These are phyloP conservation scores for Sebastes hopkinsi DNA, from an alignment of 2,797 vertebrate genomes.

Conservation along the genomic window DNA sequence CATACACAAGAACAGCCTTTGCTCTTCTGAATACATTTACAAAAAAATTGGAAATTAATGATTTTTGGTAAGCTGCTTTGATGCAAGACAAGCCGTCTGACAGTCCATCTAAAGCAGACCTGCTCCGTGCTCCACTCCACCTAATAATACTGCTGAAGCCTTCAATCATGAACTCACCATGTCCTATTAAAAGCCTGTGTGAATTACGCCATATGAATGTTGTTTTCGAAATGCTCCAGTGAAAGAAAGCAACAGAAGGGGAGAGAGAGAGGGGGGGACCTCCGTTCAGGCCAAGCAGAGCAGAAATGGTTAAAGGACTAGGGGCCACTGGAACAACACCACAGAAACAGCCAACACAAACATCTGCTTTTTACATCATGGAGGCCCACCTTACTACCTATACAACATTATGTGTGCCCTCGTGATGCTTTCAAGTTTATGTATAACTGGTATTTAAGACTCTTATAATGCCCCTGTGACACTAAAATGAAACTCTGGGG, in stretches of 20 bases:
- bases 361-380: conserved; percentile 79
- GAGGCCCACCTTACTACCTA: conserved; percentile 59
- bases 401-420: conserved; percentile 51
- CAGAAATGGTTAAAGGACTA: conserved; percentile 50
- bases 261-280: conserved; percentile 26
- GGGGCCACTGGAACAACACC: conserved; percentile 55
- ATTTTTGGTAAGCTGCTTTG: background rate
- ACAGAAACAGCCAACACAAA: conserved; percentile 63
- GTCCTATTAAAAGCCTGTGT: conserved; percentile 67
- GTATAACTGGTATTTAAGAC: conserved; percentile 63
- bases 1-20: conserved; percentile 11
- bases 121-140: background rate
- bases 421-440: conserved; percentile 62
- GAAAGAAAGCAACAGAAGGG: conserved; percentile 42
- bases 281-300: conserved; percentile 40
- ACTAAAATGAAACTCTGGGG: conserved; percentile 70
- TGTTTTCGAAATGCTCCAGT: conserved; percentile 58
- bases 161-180: conserved; percentile 59
- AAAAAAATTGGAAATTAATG: background rate
- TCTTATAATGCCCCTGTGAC: conserved; percentile 62
- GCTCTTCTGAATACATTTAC: conserved; percentile 12
- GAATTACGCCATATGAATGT: conserved; percentile 50
- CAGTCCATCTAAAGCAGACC: background rate
- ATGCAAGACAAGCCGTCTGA: background rate
- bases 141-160: conserved; percentile 38